These are phyloP conservation scores for Panurus biarmicus DNA, from an alignment of 2,113 vertebrate genomes.

Conservation along the genomic window DNA sequence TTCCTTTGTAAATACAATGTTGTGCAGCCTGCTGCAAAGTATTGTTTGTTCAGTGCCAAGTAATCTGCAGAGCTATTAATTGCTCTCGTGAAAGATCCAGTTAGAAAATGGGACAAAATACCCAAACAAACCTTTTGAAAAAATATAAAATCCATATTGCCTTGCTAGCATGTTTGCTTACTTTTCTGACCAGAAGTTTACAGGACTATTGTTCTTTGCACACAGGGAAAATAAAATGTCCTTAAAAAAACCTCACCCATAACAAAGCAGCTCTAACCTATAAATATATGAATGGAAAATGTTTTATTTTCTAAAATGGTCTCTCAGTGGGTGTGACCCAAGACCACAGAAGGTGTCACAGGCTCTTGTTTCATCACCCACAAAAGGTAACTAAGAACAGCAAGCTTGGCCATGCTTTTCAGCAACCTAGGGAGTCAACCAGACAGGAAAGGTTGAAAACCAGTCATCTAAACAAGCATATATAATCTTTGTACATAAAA, in stretches of 20 bases:
- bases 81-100: not conserved
- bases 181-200: not conserved
- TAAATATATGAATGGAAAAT: not conserved
- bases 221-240: not conserved
- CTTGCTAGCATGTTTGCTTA: not conserved
- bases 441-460: not conserved
- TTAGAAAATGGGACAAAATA: not conserved
- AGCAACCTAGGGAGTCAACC: not conserved
- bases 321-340: not conserved
- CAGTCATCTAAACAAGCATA: not conserved
- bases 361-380: not conserved
- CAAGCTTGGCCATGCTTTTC: not conserved
- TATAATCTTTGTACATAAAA: slow-evolving; percentile 9
- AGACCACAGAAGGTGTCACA: not conserved
- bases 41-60: not conserved
- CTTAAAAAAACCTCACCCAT: not conserved
- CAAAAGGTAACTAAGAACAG: not conserved
- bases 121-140: not conserved
- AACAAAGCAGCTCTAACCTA: not conserved
- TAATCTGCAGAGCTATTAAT: not conserved
- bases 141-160: not conserved
- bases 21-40: not conserved
- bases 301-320: not conserved
- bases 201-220: not conserved
- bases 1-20: not conserved